These are phyloP conservation scores for Mionectes macconnelli DNA, from an alignment of 2,113 vertebrate species.

Conservation along the genomic window DNA sequence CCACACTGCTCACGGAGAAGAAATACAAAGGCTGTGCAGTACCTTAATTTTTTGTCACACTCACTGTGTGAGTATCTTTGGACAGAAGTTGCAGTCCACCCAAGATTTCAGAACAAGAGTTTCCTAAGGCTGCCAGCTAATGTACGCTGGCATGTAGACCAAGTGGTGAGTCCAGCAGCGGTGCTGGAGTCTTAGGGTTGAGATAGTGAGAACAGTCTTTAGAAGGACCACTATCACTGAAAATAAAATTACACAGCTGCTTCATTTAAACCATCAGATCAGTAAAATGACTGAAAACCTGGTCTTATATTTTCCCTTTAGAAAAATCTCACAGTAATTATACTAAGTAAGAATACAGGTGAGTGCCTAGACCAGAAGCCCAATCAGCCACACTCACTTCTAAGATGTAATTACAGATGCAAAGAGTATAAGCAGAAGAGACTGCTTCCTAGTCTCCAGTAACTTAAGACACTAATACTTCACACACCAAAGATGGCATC, in stretches of 20 bases:
- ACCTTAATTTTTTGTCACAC: background rate
- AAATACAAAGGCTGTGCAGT: background rate
- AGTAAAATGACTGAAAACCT: background rate
- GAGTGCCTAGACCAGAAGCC: background rate
- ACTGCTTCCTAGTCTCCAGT: background rate
- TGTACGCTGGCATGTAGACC: background rate
- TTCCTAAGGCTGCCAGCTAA: background rate
- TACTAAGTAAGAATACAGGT: background rate
- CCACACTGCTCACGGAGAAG: background rate
- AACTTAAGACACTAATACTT: background rate
- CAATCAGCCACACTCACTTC: background rate
- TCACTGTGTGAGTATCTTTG: background rate
- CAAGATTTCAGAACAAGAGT: background rate
- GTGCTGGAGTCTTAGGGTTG: background rate
- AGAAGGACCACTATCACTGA: background rate
- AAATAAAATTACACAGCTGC: background rate
- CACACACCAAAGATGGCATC: background rate
- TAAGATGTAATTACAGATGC: background rate
- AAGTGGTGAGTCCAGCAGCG: background rate
- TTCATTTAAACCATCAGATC: background rate
- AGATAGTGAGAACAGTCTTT: background rate
- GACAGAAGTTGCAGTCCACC: background rate
- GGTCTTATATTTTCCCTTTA: background rate
- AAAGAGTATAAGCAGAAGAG: background rate
- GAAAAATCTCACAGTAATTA: background rate